Evolutionary conservation across 2,113 vertebrate genomes (phyloP), one percentile per base, ranked within the genome.

Genomic region (Narcine bancroftii): DNA sequence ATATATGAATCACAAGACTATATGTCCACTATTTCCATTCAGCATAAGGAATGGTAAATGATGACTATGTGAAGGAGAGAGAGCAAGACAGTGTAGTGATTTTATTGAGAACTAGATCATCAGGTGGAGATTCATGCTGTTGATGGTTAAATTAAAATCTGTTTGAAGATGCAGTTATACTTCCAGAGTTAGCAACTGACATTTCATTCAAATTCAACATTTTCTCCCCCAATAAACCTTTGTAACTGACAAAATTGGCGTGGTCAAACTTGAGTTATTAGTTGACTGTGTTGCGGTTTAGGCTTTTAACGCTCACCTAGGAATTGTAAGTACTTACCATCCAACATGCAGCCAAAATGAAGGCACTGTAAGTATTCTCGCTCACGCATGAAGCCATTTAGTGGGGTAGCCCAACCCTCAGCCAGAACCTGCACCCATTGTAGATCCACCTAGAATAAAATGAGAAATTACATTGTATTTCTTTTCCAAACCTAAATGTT

Each of bases 361-460:
- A 99, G 98, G 95, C 98, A 99, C 95, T 99, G 99, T 45, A 99
- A 94, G 93, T 97, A 99, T 94, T 99, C 98, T 91, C 98, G 95
- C 94, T 99, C 99, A 92, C 99, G 97, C 99, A 99, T 99, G 92
- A 99, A 99, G 94, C 99, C 99, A 17, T 97, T 99, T 89, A 99
- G 94, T 5, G 99, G 99, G 19, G 99, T 99, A 47, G 98, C 98
- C 99, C 99, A 99, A 26, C 99, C 99, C 95, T 99, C 99, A 4
- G 98, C 98, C 94, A 99, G 95, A 77, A 99, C 99, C 95, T 99
- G 99, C 39, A 99, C 98, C 99, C 99, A 99, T 91, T 99, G 99
- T 98, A 99, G 97, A 94, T 99, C 99, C 95, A 99, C 97, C 99
- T 99, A 93, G 92, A n/a, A 45, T 13, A 92, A 95, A 29, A n/a